A percentile compares a stretch with the other conserved stretches of the same genome.
Conservation (phyloP, 2,797 vertebrate species). For the Galaxias olidus region DNA sequence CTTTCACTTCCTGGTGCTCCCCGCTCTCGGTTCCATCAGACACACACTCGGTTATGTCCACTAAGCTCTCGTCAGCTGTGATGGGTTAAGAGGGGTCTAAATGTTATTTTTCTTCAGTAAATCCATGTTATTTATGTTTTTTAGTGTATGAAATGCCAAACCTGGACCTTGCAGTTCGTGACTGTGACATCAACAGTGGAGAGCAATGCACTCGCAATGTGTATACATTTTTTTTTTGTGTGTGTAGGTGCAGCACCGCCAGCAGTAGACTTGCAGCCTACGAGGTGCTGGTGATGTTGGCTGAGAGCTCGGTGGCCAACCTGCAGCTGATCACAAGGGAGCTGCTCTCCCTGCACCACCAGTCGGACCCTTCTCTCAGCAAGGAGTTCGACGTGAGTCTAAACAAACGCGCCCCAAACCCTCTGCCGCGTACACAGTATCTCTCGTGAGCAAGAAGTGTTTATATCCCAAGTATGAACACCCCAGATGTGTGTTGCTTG, state of each 20-base stretch:
- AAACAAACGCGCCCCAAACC: background rate
- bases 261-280: constrained; percentile 96
- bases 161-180: too few species aligned
- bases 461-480: too few species aligned
- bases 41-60: background rate
- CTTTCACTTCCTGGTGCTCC: background rate
- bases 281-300: constrained; percentile 96
- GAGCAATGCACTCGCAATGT: background rate
- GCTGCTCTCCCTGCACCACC: constrained; percentile 96
- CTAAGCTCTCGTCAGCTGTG: too few species aligned
- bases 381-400: constrained; percentile 96
- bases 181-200: too few species aligned
- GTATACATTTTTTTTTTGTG: background rate
- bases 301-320: constrained; percentile 93
- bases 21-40: background rate
- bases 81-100: too few species aligned
- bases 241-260: constrained; percentile 92
- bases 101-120: too few species aligned
- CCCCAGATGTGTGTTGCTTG: too few species aligned
- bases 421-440: background rate
- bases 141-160: too few species aligned
- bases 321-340: constrained; percentile 92
- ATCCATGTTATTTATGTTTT: too few species aligned
- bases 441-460: background rate
- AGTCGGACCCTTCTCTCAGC: constrained; percentile 91